Percentiles rank a stretch among this genome's conserved stretches.
phyloP scores from a whole-genome alignment of 2,113 vertebrate genomes.

The Rynchops niger region DNA sequence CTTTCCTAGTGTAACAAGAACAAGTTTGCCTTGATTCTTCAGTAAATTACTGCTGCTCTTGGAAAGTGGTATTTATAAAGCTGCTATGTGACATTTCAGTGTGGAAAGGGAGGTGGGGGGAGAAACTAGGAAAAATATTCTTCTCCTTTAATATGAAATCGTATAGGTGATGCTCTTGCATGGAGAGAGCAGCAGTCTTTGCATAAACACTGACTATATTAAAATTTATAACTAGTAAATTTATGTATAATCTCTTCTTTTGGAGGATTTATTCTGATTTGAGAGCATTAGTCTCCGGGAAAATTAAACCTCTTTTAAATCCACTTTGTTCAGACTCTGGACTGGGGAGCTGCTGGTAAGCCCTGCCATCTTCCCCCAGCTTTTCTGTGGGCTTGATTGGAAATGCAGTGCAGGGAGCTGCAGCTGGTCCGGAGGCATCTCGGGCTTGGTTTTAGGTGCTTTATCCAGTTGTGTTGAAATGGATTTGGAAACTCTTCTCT shows the following conservation, averaged over 20 bases:
- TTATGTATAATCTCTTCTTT: conserved; percentile 62
- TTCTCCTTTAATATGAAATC: background rate
- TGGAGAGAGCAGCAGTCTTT: background rate
- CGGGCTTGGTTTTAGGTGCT: background rate
- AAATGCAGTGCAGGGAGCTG: background rate
- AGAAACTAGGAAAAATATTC: background rate
- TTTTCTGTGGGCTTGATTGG: background rate
- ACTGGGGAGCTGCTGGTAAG: background rate
- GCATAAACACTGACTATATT: conserved; percentile 14
- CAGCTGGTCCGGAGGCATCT: background rate
- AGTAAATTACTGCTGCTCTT: background rate
- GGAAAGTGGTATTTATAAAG: background rate
- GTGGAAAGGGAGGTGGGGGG: background rate
- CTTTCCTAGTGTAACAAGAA: background rate
- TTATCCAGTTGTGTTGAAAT: background rate
- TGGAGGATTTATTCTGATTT: conserved; percentile 52
- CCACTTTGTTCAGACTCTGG: conserved; percentile 30
- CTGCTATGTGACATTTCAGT: background rate
- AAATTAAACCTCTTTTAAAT: conserved; percentile 57
- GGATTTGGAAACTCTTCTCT: background rate
- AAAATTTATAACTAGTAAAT: conserved; percentile 56
- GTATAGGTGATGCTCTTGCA: background rate
- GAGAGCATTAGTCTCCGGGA: conserved; percentile 32
- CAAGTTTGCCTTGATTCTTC: background rate
- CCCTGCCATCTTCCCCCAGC: background rate